These are phyloP conservation scores for Philopotamus ludificatus DNA, from an alignment of 1,140 invertebrate species.

Conservation along the genomic window DNA sequence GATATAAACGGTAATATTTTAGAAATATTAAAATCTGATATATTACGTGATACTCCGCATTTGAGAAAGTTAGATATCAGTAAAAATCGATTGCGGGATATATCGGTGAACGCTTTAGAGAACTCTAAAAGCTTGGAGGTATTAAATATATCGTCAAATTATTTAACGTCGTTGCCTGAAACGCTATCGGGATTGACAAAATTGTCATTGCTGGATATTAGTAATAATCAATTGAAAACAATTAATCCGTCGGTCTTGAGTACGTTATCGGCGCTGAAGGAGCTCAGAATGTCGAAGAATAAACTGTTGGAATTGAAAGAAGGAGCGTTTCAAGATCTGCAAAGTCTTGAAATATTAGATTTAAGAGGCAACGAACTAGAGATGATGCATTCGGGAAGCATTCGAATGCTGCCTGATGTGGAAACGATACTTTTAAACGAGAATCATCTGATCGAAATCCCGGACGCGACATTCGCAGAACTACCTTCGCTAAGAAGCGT, in stretches of 20 bases:
- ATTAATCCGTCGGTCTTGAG: constrained; percentile 67
- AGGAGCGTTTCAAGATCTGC: constrained; percentile 70
- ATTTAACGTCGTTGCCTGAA: constrained; percentile 68
- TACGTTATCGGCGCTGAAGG: constrained; percentile 64
- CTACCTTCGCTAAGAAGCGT: constrained; percentile 70
- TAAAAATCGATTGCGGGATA: constrained; percentile 71
- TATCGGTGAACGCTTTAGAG: constrained; percentile 64
- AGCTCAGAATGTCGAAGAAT: constrained; percentile 71
- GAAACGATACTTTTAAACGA: constrained; percentile 74
- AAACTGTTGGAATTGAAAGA: constrained; percentile 69
- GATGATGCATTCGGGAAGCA: constrained; percentile 72
- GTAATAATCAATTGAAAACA: constrained; percentile 74
- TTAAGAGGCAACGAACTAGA: constrained; percentile 80
- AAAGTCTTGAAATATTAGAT: constrained; percentile 70
- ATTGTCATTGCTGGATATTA: constrained; percentile 71
- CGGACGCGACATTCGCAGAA: constrained; percentile 73
- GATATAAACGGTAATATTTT: constrained; percentile 76
- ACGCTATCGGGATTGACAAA: constrained; percentile 67
- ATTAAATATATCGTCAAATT: constrained; percentile 77
- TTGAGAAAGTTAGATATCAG: constrained; percentile 73
- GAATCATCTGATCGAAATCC: constrained; percentile 70
- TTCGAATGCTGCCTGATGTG: constrained; percentile 73
- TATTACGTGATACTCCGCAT: constrained; percentile 65
- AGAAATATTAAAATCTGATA: constrained; percentile 65
- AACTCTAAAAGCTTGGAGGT: constrained; percentile 68